Evolutionary conservation across 2,113 vertebrate species (phyloP).

Genomic region (Carollia perspicillata): DNA sequence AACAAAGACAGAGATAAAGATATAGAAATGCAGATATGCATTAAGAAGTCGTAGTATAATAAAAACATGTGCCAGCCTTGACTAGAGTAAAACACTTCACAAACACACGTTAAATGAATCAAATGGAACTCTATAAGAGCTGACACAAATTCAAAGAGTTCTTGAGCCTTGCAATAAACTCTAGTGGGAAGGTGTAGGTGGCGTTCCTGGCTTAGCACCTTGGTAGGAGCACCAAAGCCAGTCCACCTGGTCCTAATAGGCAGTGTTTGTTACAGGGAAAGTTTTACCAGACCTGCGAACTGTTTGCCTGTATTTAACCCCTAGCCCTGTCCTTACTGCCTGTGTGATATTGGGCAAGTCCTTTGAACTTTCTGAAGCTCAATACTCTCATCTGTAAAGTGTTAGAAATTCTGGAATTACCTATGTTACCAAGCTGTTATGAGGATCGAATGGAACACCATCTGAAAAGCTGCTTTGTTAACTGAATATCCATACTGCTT

Average conservation of each 20-base stretch:
- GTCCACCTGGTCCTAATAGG: background rate
- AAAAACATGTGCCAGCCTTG: background rate
- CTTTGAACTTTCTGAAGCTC: background rate
- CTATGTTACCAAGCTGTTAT: background rate
- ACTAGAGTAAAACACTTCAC: background rate
- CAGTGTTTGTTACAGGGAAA: background rate
- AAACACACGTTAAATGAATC: background rate
- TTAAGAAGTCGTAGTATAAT: background rate
- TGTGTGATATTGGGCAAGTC: background rate
- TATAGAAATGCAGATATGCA: background rate
- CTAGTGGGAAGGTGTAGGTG: background rate
- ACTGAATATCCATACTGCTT: background rate
- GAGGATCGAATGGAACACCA: background rate
- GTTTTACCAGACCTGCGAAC: background rate
- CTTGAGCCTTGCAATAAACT: background rate
- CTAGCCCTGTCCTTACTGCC: background rate
- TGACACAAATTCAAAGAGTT: background rate
- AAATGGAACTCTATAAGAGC: background rate
- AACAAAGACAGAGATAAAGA: background rate
- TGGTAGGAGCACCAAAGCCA: background rate
- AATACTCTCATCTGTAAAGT: rapidly evolving
- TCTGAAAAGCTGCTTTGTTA: background rate
- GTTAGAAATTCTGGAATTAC: background rate
- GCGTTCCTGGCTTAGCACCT: background rate
- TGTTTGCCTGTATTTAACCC: background rate